Evolutionary conservation across 2,888 invertebrate genomes (phyloP).

Genomic region (Glaucopsyche alexis): DNA sequence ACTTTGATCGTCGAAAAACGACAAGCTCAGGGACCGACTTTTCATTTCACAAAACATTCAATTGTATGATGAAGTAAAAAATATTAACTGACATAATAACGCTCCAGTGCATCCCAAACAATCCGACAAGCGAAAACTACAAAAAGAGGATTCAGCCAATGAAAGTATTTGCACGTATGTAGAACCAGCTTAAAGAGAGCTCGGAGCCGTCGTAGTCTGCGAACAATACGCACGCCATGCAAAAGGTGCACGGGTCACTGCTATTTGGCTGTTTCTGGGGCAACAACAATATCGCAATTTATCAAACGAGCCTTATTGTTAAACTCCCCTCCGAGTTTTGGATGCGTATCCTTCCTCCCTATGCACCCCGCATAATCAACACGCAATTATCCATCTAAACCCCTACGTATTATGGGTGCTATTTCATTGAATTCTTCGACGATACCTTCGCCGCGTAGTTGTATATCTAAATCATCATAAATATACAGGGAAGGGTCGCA

Average conservation of each 20-base stretch:
- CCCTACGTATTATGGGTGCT: constrained; percentile 27
- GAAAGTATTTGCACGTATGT: constrained; percentile 45
- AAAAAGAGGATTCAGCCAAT: constrained; percentile 44
- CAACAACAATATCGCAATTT: constrained; percentile 73
- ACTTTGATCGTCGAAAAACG: constrained; percentile 14
- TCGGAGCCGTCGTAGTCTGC: constrained; percentile 34
- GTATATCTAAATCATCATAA: constrained; percentile 44
- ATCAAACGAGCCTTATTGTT: constrained; percentile 76
- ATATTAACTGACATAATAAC: constrained; percentile 36
- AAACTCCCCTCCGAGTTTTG: constrained; percentile 53
- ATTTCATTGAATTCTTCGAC: constrained; percentile 32
- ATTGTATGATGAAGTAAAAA: constrained; percentile 32
- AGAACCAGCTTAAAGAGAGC: constrained; percentile 39
- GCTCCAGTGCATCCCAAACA: constrained; percentile 44
- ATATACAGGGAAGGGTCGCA: constrained; percentile 49
- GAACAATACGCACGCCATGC: constrained; percentile 37
- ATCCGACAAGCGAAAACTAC: constrained; percentile 45
- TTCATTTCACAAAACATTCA: constrained; percentile 17
- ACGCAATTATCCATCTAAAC: constrained; percentile 37
- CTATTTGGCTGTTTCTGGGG: constrained; percentile 44
- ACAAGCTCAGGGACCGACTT: background rate
- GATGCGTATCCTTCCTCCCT: constrained; percentile 47
- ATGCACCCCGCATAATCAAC: constrained; percentile 39
- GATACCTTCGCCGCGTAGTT: constrained; percentile 34
- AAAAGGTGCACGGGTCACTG: constrained; percentile 54